Base-by-base conservation (phyloP, 2,888 invertebrate species). In the Cremastinae sp. region DNA sequence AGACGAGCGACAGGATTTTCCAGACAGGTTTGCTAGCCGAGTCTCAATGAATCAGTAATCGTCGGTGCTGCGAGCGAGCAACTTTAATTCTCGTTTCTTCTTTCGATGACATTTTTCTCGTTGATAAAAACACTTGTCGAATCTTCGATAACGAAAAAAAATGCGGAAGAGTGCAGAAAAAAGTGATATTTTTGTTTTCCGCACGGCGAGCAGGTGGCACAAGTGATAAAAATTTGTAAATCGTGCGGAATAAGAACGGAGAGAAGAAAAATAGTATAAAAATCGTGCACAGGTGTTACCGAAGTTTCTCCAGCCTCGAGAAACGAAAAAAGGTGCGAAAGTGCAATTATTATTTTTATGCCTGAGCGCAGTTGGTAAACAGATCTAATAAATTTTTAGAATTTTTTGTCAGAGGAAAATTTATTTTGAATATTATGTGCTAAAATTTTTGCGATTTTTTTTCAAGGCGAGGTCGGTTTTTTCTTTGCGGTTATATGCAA, bases 251-350 rank as follows among this genome's bases (percentile, higher is more conserved):
- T 20, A 49, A 69, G 62, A 16, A 51, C 43, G 8, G 20, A 18
- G 22, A 47, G 35, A 41, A 14, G 1, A 39, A 12, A 53, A 16
- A 7, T 10, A 9, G 2, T 35, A 18, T 28, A 22, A 2, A 18
- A 35, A 22, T 43, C 10, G 43, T 47, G 45, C 14, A 20, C 62
- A 47, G 53, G 61, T 70, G 70, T 55, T 22, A 14, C 28, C 28
- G 3, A 12, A 45, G 12, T 47, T 18, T 47, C 51, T 59, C 16
- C 18, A 10, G 22, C 0, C 12, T 16, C 14, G 18, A 20, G 7
- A 39, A 39, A 39, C 14, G 9, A 39, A 56, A 56, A 39, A 56
- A 56, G 56, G 56, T 56, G 39, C 18, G 16, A 39, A 9, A 56
- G 56, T n/a, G 18, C 1, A 56, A 18, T 18, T 9, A 28, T 56